Percentiles rank a stretch among this genome's conserved stretches.
phyloP scores from a whole-genome alignment of 2,797 vertebrate genomes.

The Falco naumanni region DNA sequence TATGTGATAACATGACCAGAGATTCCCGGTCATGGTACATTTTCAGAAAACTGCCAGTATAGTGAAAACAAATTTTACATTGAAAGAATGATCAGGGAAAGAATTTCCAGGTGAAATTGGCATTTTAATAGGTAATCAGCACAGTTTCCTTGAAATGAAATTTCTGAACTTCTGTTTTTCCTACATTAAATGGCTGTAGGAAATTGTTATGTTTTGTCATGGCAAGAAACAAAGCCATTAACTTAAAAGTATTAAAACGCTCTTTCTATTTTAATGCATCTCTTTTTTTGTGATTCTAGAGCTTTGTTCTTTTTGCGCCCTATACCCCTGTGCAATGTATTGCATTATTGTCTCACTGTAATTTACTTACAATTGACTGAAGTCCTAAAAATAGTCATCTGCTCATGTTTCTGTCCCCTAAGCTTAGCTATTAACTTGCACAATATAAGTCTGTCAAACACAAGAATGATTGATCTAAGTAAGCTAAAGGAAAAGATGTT shows the following conservation, averaged over 20 bases:
- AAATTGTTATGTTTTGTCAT: neutral
- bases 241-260: neutral
- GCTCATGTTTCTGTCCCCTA: constrained; percentile 10
- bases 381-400: constrained; percentile 55
- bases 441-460: constrained; percentile 35
- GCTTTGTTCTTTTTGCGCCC: neutral
- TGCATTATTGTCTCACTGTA: constrained; percentile 3
- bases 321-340: neutral
- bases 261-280: neutral
- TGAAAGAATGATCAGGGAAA: neutral
- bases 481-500: constrained; percentile 48
- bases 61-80: neutral
- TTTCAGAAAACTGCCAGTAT: neutral
- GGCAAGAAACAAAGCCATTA: neutral
- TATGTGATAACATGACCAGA: neutral
- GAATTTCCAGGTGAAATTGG: neutral
- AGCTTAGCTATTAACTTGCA: constrained; percentile 30
- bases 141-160: neutral
- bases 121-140: neutral
- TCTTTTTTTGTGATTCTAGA: neutral
- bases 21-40: neutral
- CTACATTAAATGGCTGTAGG: neutral
- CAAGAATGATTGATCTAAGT: constrained; percentile 41
- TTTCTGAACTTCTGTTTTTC: neutral
- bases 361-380: constrained; percentile 30